Evolutionary conservation across 2,797 vertebrate species (phyloP).

Genomic region (Diceros bicornis): DNA sequence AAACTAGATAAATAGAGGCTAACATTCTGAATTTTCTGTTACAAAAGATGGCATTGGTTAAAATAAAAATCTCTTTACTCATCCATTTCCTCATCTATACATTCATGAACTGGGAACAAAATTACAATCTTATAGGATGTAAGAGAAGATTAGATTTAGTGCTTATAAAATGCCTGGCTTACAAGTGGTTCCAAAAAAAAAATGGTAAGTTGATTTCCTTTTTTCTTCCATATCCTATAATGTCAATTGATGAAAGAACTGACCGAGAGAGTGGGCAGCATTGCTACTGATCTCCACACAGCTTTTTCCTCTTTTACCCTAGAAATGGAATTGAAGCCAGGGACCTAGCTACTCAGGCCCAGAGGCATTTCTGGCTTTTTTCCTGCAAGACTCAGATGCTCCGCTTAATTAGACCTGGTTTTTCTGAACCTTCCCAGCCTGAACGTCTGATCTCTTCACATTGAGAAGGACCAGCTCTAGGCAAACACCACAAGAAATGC

Average conservation of each 20-base stretch:
- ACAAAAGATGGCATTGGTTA: neutral
- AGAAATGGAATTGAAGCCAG: neutral
- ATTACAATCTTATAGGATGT: neutral
- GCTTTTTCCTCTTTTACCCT: neutral
- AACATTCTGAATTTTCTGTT: neutral
- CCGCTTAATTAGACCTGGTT: neutral
- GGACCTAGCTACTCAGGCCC: neutral
- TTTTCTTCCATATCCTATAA: neutral
- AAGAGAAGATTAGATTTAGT: neutral
- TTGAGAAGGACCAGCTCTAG: neutral
- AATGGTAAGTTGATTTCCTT: neutral
- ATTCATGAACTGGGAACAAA: neutral
- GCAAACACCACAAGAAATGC: neutral
- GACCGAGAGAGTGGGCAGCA: neutral
- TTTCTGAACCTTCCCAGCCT: neutral
- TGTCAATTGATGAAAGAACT: neutral
- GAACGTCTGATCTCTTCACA: neutral
- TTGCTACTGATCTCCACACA: neutral
- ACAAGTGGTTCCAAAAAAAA: neutral
- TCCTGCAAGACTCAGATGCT: neutral
- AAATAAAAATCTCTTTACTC: neutral
- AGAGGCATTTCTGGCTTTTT: neutral
- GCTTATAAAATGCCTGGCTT: neutral
- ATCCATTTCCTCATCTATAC: neutral
- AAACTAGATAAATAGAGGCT: neutral